Base-by-base conservation (phyloP, 2,113 vertebrate genomes). In the Coptodon rendalli region DNA sequence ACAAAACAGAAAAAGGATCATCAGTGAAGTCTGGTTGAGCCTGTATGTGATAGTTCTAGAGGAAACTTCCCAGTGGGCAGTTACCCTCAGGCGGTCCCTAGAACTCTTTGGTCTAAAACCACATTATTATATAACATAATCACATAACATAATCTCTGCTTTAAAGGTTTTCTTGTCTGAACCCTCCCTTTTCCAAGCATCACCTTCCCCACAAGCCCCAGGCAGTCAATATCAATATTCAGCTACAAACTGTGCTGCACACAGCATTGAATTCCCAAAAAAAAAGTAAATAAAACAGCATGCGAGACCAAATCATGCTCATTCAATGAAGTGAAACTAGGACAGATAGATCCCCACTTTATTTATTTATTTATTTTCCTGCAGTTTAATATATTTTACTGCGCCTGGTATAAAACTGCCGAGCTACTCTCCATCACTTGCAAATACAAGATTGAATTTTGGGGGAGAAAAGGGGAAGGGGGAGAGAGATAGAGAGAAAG, bases 381-480 rank as follows among this genome's bases (percentile, higher is more conserved):
- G 93, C 86, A 87, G 87, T 88, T 93, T 93, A 95, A 95, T 94
- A 91, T 92, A 92, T 95, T 94, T 93, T 81, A 91, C 90, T 82
- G 90, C 36, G 86, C 80, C 88, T 90, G 93, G 91, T 81, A 89
- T 91, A 92, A 92, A 95, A 93, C 88, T 84, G 86, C 89, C 29
- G 19, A 89, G 89, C 89, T 90, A 73, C 92, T 89, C 89, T 95
- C 92, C 91, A 89, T 94, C 93, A 91, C 92, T 54, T 40, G 90
- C 68, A 90, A 94, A 93, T 89, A 93, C 92, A 88, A 95, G 94
- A 95, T 93, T 95, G 93, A 92, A 94, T 94, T 94, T 94, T 93
- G 87, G 93, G 90, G 87, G 80, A 52, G 86, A 90, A 82, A 88
- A 83, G 85, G 87, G 76, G 57, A 73, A 54, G 36, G 56, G 83